phyloP scores from a whole-genome alignment of 2,113 vertebrate genomes.

The Jacana jacana region DNA sequence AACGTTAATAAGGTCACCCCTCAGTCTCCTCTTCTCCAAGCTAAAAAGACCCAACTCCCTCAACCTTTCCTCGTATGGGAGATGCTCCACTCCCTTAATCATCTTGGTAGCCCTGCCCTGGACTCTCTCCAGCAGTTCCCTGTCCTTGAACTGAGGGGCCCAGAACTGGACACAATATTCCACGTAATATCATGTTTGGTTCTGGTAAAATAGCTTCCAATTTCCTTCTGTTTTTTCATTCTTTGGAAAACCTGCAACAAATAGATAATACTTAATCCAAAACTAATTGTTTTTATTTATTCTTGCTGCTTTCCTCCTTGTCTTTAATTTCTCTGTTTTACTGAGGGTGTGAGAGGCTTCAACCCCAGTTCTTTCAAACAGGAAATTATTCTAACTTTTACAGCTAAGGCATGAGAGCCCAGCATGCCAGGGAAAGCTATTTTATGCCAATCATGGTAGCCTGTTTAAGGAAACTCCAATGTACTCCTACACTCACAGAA shows the following conservation, averaged over 20 bases:
- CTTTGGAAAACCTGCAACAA: conserved; percentile 6
- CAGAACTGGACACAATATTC: no score
- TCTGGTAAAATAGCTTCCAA: background rate
- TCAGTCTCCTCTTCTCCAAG: no score
- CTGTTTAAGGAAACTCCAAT: background rate
- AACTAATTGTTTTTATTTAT: conserved; percentile 4
- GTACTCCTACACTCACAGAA: background rate
- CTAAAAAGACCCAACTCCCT: no score
- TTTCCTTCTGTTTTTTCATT: background rate
- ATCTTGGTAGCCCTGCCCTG: no score
- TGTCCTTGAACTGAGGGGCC: no score
- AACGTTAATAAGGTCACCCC: no score
- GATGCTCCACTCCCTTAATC: no score
- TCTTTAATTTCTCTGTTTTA: background rate
- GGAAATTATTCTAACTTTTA: background rate
- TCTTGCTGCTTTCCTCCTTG: background rate
- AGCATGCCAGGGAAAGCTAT: background rate
- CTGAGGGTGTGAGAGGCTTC: background rate
- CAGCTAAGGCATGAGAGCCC: background rate
- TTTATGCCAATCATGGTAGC: background rate
- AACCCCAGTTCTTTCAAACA: background rate
- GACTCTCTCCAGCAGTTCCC: no score
- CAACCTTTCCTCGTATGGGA: no score
- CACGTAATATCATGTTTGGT: background rate
- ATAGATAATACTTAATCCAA: conserved; percentile 35